Evolutionary conservation across 2,797 vertebrate genomes (phyloP).

Genomic region (Sarcophilus harrisii): DNA sequence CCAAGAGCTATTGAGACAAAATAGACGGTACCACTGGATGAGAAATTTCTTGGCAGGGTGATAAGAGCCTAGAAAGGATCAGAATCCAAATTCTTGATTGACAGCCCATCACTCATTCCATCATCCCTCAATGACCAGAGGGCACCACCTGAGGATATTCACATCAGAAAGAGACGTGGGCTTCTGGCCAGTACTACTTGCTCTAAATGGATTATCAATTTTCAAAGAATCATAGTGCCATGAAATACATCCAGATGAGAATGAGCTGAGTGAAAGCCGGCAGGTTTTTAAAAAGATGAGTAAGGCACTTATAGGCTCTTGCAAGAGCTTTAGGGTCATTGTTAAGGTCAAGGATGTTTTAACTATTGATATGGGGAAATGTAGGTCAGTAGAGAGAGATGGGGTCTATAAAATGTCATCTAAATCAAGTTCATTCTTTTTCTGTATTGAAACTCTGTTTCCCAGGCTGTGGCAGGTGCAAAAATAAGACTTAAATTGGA

Average conservation of each 20-base stretch:
- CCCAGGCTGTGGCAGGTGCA: conserved; percentile 2
- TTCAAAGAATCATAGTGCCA: not conserved
- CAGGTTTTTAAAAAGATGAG: not conserved
- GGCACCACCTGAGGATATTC: not conserved
- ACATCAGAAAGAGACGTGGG: not conserved
- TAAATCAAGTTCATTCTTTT: not conserved
- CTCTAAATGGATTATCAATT: not conserved
- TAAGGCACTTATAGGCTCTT: not conserved
- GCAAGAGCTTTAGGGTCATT: not conserved
- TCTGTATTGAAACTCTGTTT: not conserved
- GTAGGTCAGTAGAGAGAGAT: not conserved
- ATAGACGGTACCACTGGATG: not conserved
- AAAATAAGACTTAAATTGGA: not conserved
- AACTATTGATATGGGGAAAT: not conserved
- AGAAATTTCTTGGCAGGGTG: not conserved
- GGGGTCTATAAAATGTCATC: not conserved
- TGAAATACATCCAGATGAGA: not conserved
- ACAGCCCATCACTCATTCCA: not conserved
- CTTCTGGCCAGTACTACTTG: not conserved
- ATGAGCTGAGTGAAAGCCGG: not conserved
- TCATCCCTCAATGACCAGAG: not conserved
- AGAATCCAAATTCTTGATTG: not conserved
- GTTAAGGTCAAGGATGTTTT: not conserved
- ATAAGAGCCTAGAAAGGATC: not conserved
- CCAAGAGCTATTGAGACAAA: not conserved